phyloP scores from a whole-genome alignment of 2,113 vertebrate genomes.

The Saccopteryx leptura region DNA sequence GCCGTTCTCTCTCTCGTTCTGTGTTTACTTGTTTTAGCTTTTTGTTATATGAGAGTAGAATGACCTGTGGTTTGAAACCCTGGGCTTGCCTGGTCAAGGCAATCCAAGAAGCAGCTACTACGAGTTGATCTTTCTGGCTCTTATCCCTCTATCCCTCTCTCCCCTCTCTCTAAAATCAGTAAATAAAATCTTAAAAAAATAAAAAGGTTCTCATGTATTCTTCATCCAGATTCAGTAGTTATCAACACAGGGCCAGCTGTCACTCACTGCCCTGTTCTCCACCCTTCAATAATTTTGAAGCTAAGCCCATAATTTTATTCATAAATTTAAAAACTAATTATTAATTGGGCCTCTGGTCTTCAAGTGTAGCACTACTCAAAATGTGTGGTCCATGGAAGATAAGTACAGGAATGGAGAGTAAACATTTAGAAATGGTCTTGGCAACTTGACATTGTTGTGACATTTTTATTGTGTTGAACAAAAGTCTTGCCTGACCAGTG shows the following conservation, averaged over 20 bases:
- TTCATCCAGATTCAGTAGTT: background rate
- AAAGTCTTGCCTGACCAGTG: background rate
- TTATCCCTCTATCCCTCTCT: no score
- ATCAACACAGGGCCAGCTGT: background rate
- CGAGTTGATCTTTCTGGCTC: no score
- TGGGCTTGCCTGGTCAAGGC: no score
- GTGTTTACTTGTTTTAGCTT: background rate
- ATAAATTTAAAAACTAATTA: slow-evolving; percentile 1
- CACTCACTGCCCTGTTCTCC: background rate
- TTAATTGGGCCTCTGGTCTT: background rate
- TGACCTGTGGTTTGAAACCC: background rate
- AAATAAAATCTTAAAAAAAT: background rate
- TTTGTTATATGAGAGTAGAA: slow-evolving; percentile 49
- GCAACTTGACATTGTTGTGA: background rate
- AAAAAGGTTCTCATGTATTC: background rate
- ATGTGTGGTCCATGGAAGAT: background rate
- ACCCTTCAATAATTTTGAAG: background rate
- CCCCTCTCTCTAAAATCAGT: no score
- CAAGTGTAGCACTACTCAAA: background rate
- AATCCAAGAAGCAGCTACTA: no score
- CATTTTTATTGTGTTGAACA: slow-evolving; percentile 44
- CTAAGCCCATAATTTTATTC: slow-evolving; percentile 35
- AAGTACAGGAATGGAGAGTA: slow-evolving; percentile 18
- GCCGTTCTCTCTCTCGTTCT: background rate
- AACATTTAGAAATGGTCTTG: background rate